phyloP scores from a whole-genome alignment of 35 echinoderm and acorn worm genomes.

The Chiridota heheva region DNA sequence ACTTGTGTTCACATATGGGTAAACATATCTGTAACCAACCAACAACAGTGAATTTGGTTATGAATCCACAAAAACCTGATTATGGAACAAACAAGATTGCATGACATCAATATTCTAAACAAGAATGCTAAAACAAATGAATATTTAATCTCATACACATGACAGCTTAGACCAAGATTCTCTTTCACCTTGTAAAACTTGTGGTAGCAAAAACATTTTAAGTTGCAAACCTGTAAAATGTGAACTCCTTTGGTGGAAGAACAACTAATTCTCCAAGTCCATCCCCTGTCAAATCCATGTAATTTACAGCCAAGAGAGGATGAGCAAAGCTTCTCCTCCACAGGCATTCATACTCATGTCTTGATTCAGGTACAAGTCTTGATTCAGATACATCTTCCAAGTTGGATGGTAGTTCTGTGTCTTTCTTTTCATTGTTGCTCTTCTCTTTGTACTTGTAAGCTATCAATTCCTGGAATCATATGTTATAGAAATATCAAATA shows the following conservation, averaged over 20 bases:
- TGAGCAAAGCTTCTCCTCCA: conserved; percentile 92
- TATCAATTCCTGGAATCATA: conserved; percentile 13
- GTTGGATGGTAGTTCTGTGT: neutral
- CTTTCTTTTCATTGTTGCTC: neutral
- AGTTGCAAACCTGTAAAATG: conserved; percentile 69
- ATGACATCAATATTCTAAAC: too few species aligned
- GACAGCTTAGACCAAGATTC: too few species aligned
- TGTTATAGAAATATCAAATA: too few species aligned
- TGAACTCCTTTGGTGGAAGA: conserved; percentile 75
- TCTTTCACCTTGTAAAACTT: neutral
- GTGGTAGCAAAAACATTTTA: neutral
- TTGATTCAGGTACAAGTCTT: neutral
- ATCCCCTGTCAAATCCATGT: conserved; percentile 90
- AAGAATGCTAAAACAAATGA: too few species aligned
- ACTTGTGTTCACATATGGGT: too few species aligned
- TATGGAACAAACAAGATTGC: too few species aligned
- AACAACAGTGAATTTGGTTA: too few species aligned
- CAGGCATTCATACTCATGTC: conserved; percentile 56
- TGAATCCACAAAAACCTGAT: too few species aligned
- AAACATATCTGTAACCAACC: too few species aligned
- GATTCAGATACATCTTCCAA: conserved; percentile 6
- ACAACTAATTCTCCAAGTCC: conserved; percentile 84
- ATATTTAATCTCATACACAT: too few species aligned
- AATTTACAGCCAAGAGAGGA: conserved; percentile 77
- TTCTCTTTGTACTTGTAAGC: conserved; percentile 19